Percentiles rank a stretch among this genome's conserved stretches.
phyloP scores from a whole-genome alignment of 2,888 invertebrate species.

The Folsomia candida region DNA sequence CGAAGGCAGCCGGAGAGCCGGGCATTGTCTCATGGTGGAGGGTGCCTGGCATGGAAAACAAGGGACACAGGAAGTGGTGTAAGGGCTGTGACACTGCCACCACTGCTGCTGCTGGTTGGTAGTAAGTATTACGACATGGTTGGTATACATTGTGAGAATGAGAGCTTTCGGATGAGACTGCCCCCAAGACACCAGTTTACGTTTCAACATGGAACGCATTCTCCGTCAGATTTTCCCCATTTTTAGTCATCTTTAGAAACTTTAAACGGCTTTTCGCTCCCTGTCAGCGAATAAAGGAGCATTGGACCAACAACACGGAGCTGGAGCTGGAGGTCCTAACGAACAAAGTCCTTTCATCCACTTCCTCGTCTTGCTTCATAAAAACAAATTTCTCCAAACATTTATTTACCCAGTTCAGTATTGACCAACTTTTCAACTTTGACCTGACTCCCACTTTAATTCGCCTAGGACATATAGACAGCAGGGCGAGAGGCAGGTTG shows the following conservation, averaged over 20 bases:
- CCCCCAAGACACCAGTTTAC: conserved; percentile 47
- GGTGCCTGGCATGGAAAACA: not conserved
- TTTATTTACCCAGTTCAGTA: conserved; percentile 7
- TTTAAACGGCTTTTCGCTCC: conserved; percentile 23
- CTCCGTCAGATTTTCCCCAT: conserved; percentile 42
- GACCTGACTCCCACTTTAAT: conserved; percentile 24
- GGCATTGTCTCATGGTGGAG: not conserved
- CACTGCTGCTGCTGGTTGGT: not conserved
- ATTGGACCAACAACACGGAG: not conserved
- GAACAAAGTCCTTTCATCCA: not conserved
- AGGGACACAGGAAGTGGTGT: not conserved
- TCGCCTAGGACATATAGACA: not conserved
- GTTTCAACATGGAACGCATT: conserved; percentile 41
- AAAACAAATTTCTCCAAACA: conserved; percentile 13
- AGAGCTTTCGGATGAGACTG: conserved; percentile 25
- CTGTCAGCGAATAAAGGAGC: conserved; percentile 11
- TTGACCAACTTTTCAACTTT: conserved; percentile 38
- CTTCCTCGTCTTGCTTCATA: conserved; percentile 12
- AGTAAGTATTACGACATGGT: too few species aligned
- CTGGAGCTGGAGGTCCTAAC: not conserved
- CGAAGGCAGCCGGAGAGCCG: not conserved
- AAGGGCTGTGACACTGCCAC: not conserved
- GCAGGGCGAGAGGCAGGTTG: not conserved
- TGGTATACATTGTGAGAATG: not conserved
- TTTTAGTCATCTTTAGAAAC: conserved; percentile 34